Evolutionary conservation across 2,113 vertebrate genomes (phyloP).

Genomic region (Semnornis frantzii): DNA sequence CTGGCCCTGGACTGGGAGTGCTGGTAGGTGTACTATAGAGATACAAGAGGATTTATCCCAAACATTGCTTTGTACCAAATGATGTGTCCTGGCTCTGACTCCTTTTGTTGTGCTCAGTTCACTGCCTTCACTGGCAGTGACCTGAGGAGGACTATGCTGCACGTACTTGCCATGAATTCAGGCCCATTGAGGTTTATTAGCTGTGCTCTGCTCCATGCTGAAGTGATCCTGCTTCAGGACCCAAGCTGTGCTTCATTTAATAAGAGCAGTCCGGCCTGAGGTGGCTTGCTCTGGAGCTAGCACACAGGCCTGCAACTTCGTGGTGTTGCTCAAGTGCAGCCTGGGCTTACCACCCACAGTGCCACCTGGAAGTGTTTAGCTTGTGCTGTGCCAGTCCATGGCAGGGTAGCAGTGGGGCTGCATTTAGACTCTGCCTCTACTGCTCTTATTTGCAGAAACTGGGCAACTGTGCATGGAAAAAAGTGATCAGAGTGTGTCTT

Average conservation of each 20-base stretch:
- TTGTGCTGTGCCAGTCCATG: not conserved
- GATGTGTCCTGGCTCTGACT: not conserved
- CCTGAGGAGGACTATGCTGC: not conserved
- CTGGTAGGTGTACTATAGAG: not conserved
- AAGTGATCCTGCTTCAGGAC: not conserved
- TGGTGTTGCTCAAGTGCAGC: not conserved
- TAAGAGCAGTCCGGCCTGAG: not conserved
- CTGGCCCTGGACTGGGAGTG: not conserved
- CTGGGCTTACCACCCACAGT: fast-evolving
- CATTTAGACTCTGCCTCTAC: not conserved
- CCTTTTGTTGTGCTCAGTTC: not conserved
- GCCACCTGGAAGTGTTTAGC: not conserved
- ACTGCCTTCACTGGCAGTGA: not conserved
- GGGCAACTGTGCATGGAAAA: not conserved
- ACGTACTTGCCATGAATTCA: not conserved
- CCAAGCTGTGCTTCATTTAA: not conserved
- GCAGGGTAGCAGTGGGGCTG: not conserved
- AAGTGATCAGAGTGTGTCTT: not conserved
- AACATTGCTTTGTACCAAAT: not conserved
- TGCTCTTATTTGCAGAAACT: not conserved
- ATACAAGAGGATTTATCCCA: not conserved
- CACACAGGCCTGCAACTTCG: fast-evolving
- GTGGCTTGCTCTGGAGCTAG: not conserved
- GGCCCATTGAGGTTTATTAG: not conserved
- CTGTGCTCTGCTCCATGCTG: not conserved